These are phyloP conservation scores for Trigoniulus corallinus DNA, from an alignment of 1,140 invertebrate species.

Conservation along the genomic window DNA sequence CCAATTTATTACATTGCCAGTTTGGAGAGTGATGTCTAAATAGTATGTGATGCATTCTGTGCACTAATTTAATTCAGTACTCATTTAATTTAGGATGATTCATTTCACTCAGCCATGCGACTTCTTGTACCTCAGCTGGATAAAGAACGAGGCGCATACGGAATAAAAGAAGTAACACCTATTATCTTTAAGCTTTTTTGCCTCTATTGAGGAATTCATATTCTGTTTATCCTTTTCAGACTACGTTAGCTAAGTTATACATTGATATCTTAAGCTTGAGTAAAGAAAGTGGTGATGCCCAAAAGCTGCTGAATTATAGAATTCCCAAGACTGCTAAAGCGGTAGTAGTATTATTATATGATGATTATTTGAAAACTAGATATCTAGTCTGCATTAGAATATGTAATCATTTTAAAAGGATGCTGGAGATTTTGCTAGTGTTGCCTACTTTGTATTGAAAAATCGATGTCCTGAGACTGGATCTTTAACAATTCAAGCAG, in stretches of 20 bases:
- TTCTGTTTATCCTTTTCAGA: conserved; percentile 18
- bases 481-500: conserved; percentile 38
- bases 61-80: no score
- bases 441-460: conserved; percentile 47
- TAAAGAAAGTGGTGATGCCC: conserved; percentile 43
- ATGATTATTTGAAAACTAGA: no score
- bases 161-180: conserved; percentile 35
- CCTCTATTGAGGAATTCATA: neutral
- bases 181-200: neutral
- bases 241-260: conserved; percentile 43
- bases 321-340: conserved; percentile 25
- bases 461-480: conserved; percentile 36
- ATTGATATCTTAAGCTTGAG: conserved; percentile 47
- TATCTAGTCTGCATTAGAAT: neutral
- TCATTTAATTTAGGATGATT: conserved; percentile 23
- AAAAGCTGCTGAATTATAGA: conserved; percentile 39
- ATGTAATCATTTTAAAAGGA: conserved; percentile 15
- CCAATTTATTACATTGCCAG: conserved; percentile 17
- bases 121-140: conserved; percentile 51
- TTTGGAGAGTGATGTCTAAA: neutral
- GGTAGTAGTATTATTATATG: conserved; percentile 19
- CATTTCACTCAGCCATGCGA: conserved; percentile 50
- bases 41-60: conserved; percentile 10
- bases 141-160: conserved; percentile 40
- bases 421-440: conserved; percentile 52